These are phyloP conservation scores for Ailuropoda melanoleuca DNA, from an alignment of 2,113 vertebrate genomes.

Conservation along the genomic window DNA sequence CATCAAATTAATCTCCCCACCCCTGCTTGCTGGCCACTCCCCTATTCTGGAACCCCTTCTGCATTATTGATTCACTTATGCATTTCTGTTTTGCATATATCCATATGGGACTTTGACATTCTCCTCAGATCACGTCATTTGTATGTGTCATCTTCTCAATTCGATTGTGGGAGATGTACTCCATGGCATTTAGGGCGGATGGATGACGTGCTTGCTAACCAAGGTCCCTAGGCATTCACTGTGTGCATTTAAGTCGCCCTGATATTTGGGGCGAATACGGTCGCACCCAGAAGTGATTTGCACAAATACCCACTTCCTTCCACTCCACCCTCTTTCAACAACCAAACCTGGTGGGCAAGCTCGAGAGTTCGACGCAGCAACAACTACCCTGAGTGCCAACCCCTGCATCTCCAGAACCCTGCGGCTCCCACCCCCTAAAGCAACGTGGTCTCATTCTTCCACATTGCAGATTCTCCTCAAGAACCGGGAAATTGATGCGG, in stretches of 20 bases:
- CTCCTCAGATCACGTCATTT: not conserved
- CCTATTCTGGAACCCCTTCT: not conserved
- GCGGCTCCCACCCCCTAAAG: not conserved
- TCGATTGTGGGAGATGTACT: not conserved
- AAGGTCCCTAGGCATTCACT: not conserved
- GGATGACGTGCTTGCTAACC: not conserved
- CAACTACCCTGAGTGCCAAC: not conserved
- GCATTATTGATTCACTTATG: not conserved
- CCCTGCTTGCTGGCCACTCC: not conserved
- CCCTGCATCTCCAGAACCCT: not conserved
- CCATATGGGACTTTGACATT: conserved; percentile 3
- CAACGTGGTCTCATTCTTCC: not conserved
- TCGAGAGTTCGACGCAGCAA: not conserved
- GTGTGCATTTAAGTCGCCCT: not conserved
- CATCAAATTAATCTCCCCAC: not conserved
- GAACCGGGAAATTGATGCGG: conserved; percentile 89
- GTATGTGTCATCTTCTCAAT: not conserved
- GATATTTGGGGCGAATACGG: not conserved
- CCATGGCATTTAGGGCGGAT: not conserved
- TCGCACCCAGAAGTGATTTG: not conserved
- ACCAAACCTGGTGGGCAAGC: not conserved
- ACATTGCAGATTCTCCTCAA: conserved; percentile 91
- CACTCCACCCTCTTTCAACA: not conserved
- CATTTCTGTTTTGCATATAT: not conserved
- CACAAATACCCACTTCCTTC: not conserved